Conservation (phyloP, 1,140 invertebrate genomes). For the Heliconius congener region DNA sequence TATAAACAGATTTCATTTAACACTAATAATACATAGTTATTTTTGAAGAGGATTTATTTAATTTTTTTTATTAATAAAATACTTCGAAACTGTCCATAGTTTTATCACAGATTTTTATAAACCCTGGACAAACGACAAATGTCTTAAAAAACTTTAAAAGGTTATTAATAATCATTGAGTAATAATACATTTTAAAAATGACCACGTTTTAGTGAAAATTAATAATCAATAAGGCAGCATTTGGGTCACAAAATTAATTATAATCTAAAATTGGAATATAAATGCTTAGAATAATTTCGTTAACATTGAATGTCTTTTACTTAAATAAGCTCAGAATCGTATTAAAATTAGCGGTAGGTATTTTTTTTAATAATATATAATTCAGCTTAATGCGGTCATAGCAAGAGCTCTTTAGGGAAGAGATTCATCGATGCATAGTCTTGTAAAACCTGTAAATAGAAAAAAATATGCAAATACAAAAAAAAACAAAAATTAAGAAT, state of each 20-base stretch:
- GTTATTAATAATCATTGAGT: not conserved
- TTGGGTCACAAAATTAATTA: slow-evolving; percentile 5
- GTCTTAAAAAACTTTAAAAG: not conserved
- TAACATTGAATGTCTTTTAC: slow-evolving; percentile 28
- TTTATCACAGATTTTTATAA: slow-evolving; percentile 33
- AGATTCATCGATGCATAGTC: slow-evolving; percentile 88
- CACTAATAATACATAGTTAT: slow-evolving; percentile 13
- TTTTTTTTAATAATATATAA: slow-evolving; percentile 7
- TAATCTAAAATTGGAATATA: slow-evolving; percentile 25
- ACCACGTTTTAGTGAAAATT: not conserved
- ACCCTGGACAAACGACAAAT: slow-evolving; percentile 21
- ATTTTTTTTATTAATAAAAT: not conserved
- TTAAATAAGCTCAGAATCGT: slow-evolving; percentile 29
- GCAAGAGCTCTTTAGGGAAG: slow-evolving; percentile 85
- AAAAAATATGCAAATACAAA: too few relatives aligned
- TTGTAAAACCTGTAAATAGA: slow-evolving; percentile 82
- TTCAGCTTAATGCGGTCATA: slow-evolving; percentile 59
- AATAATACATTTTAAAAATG: not conserved
- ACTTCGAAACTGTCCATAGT: slow-evolving; percentile 1
- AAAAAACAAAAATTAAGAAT: too few relatives aligned
- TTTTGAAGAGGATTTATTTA: not conserved
- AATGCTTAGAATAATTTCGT: slow-evolving; percentile 43
- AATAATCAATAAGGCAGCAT: slow-evolving; percentile 22
- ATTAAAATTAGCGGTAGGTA: slow-evolving; percentile 14
- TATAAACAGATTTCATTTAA: slow-evolving; percentile 55